These are phyloP conservation scores for Catharus fuscescens DNA, from an alignment of 2,113 vertebrate species.

Conservation along the genomic window DNA sequence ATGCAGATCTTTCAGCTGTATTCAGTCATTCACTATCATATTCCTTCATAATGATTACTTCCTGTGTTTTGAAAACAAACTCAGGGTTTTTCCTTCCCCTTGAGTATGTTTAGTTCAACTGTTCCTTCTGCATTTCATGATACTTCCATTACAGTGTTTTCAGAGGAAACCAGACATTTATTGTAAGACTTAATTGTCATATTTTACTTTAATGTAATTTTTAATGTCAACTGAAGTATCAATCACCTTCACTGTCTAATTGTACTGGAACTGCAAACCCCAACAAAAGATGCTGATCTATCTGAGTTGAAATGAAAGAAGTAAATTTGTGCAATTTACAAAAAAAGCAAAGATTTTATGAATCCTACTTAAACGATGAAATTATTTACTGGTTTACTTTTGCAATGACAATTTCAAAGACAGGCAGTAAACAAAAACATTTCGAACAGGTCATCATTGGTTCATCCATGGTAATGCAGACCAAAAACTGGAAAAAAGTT, in stretches of 20 bases:
- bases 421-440: neutral
- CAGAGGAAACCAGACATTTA: neutral
- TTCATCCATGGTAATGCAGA: neutral
- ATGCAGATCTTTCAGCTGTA: neutral
- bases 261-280: neutral
- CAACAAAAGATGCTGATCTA: neutral
- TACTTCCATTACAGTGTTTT: neutral
- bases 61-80: neutral
- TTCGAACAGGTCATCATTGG: neutral
- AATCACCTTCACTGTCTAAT: neutral
- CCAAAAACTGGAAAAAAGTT: neutral
- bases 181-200: neutral
- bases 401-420: neutral
- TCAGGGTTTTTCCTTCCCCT: fast-evolving
- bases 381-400: neutral
- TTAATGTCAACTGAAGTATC: neutral
- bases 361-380: neutral
- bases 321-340: neutral
- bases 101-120: neutral
- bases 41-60: neutral
- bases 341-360: neutral
- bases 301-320: neutral
- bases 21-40: neutral
- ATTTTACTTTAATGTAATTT: neutral
- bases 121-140: neutral